Conservation (phyloP, 2,888 invertebrate species). For the Chloroclysta siterata region DNA sequence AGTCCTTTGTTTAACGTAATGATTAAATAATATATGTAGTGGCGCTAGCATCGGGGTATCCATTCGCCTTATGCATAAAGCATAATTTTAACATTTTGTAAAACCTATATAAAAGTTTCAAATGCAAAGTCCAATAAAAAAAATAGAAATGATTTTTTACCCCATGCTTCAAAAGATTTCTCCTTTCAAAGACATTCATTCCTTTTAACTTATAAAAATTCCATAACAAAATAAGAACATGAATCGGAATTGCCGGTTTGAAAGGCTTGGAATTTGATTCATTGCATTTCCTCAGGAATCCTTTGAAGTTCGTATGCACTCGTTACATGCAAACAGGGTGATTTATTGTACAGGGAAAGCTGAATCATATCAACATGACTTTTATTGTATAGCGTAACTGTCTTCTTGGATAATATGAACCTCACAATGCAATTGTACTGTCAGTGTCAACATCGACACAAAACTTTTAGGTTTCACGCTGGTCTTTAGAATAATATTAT, state of each 20-base stretch:
- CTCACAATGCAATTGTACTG: too few species aligned
- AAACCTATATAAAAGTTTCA: not conserved
- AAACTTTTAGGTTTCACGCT: too few species aligned
- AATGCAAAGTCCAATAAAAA: not conserved
- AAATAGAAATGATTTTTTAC: not conserved
- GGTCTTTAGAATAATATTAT: too few species aligned
- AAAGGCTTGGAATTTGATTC: slow-evolving; percentile 44
- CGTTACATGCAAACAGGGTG: slow-evolving; percentile 19
- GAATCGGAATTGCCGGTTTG: slow-evolving; percentile 27
- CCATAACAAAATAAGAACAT: slow-evolving; percentile 24
- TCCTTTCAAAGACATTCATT: slow-evolving; percentile 30
- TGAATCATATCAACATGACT: too few species aligned
- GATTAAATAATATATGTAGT: too few species aligned
- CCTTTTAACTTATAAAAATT: slow-evolving; percentile 25
- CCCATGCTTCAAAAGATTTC: slow-evolving; percentile 1
- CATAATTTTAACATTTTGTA: too few species aligned
- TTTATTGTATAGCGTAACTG: too few species aligned
- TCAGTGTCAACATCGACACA: too few species aligned
- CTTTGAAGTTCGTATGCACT: slow-evolving; percentile 42
- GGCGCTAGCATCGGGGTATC: too few species aligned
- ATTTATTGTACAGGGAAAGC: not conserved
- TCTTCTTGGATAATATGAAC: too few species aligned
- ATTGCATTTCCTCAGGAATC: slow-evolving; percentile 42
- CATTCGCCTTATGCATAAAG: too few species aligned
- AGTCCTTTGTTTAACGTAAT: too few species aligned